Percentiles rank a stretch among this genome's conserved stretches.
These are phyloP conservation scores for Macrocentrus cingulum DNA, from an alignment of 1,140 invertebrate species.

Conservation along the genomic window DNA sequence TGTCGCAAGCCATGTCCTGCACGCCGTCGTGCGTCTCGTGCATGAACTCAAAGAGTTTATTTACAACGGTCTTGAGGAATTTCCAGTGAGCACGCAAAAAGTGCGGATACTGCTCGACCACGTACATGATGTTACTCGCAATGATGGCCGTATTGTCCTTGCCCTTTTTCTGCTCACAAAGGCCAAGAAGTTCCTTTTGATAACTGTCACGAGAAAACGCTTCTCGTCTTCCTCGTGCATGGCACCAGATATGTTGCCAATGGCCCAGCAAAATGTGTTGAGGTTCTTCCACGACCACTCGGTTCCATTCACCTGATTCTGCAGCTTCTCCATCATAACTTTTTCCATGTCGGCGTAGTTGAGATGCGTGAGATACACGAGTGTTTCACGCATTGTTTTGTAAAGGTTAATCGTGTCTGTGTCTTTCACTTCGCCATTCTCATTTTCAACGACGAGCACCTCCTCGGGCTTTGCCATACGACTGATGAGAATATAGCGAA, in stretches of 20 bases:
- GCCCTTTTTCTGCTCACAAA: conserved; percentile 99
- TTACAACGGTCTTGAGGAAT: conserved; percentile 99
- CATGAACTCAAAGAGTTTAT: conserved; percentile 99
- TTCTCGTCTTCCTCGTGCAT: conserved; percentile 99
- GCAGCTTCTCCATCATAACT: conserved; percentile 99
- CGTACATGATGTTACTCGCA: conserved; percentile 99
- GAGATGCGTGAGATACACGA: conserved; percentile 98
- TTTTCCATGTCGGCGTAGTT: conserved; percentile 96
- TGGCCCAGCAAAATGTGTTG: conserved; percentile 99
- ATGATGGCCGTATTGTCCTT: conserved; percentile 99
- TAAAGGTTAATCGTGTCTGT: conserved; percentile 99
- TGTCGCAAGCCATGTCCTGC: conserved; percentile 99
- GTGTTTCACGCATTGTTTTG: conserved; percentile 99
- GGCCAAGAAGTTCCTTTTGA: conserved; percentile 96
- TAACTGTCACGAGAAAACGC: conserved; percentile 97
- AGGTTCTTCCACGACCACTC: conserved; percentile 99
- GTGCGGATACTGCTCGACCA: conserved; percentile 98
- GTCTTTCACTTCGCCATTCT: conserved; percentile 99
- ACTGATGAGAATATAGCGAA: conserved; percentile 98
- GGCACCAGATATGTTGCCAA: conserved; percentile 98
- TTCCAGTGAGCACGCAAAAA: conserved; percentile 99
- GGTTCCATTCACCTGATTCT: conserved; percentile 97
- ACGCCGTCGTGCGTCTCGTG: conserved; percentile 99
- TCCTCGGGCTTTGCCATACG: conserved; percentile 99
- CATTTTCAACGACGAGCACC: conserved; percentile 99